phyloP scores from a whole-genome alignment of 2,113 vertebrate species.

The Antidorcas marsupialis region DNA sequence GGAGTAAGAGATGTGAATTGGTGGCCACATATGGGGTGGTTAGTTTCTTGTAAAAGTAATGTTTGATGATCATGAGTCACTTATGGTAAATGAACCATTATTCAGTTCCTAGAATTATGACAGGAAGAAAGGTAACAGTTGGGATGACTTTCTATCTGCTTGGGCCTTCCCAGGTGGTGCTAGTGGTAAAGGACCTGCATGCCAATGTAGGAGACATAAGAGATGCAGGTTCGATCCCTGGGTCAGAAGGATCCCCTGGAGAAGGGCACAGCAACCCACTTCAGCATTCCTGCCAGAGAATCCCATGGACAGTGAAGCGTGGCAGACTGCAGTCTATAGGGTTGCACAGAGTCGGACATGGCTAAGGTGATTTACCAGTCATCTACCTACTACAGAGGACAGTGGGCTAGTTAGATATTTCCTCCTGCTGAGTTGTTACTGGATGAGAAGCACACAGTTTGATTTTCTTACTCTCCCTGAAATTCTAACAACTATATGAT shows the following conservation, averaged over 20 bases:
- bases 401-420: background rate
- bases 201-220: background rate
- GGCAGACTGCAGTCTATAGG: background rate
- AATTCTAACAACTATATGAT: background rate
- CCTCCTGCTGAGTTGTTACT: background rate
- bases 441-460: background rate
- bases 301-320: accelerated
- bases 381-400: background rate
- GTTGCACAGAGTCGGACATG: accelerated
- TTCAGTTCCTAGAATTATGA: background rate
- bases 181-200: background rate
- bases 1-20: background rate
- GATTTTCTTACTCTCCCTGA: background rate
- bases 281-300: background rate
- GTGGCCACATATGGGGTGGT: background rate
- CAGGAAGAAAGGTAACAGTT: background rate
- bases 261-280: background rate
- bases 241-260: background rate
- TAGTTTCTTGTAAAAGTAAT: background rate
- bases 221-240: background rate
- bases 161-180: background rate
- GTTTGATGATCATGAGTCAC: background rate
- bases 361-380: background rate
- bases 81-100: background rate
- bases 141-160: background rate